phyloP scores from a whole-genome alignment of 2,888 invertebrate species.

The Andrena fulva region DNA sequence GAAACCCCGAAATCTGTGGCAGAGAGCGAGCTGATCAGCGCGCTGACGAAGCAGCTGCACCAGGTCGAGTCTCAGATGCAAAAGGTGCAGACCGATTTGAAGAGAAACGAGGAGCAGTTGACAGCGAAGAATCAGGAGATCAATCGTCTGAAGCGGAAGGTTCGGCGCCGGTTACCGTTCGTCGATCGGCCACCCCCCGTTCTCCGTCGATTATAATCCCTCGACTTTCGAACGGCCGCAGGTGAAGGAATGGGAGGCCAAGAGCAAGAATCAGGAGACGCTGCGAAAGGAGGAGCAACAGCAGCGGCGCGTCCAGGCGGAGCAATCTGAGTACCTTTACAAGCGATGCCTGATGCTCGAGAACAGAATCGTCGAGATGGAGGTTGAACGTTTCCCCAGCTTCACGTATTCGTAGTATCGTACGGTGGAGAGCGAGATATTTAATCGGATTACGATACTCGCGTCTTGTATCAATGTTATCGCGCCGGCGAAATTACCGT shows the following conservation, averaged over 20 bases:
- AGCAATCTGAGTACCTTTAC: slow-evolving; percentile 77
- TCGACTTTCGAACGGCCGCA: slow-evolving; percentile 32
- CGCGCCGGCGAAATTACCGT: neutral
- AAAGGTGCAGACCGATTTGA: slow-evolving; percentile 72
- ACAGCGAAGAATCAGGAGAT: slow-evolving; percentile 77
- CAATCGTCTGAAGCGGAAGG: slow-evolving; percentile 76
- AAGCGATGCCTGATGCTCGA: slow-evolving; percentile 76
- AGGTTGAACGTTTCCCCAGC: slow-evolving; percentile 69
- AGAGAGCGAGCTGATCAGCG: slow-evolving; percentile 76
- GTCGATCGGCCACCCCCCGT: neutral
- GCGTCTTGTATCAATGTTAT: neutral
- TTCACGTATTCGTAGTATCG: slow-evolving; percentile 11
- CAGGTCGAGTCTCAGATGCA: slow-evolving; percentile 76
- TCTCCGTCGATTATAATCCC: neutral
- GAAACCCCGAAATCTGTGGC: slow-evolving; percentile 3
- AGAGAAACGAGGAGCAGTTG: slow-evolving; percentile 75
- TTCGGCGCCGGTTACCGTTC: slow-evolving; percentile 46
- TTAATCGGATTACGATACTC: slow-evolving; percentile 1
- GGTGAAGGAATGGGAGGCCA: slow-evolving; percentile 78
- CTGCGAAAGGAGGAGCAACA: slow-evolving; percentile 71
- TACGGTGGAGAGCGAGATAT: neutral
- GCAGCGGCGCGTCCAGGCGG: slow-evolving; percentile 67
- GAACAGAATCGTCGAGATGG: slow-evolving; percentile 78
- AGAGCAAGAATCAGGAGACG: slow-evolving; percentile 71
- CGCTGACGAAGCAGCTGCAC: slow-evolving; percentile 76